Evolutionary conservation across 1,140 invertebrate genomes (phyloP).

Genomic region (Musca domestica): DNA sequence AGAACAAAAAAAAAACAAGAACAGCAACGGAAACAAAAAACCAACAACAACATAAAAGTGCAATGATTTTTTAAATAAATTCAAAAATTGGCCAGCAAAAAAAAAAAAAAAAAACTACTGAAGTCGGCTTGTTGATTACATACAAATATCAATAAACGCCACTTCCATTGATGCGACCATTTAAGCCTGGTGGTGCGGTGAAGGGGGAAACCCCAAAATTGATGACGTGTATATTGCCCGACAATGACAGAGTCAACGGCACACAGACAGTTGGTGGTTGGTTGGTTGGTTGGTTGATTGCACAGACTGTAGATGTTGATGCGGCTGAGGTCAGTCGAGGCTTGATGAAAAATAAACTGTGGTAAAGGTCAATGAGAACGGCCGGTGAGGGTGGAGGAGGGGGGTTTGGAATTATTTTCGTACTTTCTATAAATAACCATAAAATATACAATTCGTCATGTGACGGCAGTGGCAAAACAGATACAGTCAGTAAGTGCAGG

Average conservation of each 20-base stretch:
- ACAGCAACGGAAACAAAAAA: no score
- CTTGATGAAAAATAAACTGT: no score
- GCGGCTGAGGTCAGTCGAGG: no score
- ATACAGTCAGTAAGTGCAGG: no score
- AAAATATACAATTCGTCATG: no score
- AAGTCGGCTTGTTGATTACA: background rate
- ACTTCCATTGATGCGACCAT: background rate
- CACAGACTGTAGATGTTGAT: no score
- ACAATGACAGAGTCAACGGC: background rate
- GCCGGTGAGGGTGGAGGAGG: no score
- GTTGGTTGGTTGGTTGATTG: no score
- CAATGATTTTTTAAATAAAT: background rate
- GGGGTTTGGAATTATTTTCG: no score
- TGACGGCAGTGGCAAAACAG: no score
- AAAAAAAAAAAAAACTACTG: background rate
- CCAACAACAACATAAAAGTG: background rate
- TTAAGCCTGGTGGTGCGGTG: background rate
- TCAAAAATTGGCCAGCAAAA: background rate
- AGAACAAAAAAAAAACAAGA: background rate
- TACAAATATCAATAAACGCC: background rate
- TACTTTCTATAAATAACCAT: no score
- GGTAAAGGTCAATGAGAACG: no score
- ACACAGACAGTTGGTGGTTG: background rate
- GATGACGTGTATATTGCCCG: conserved; percentile 16
- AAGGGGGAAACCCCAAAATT: background rate